These are phyloP conservation scores for Formicarius rufipectus DNA, from an alignment of 2,113 vertebrate genomes.

Conservation along the genomic window DNA sequence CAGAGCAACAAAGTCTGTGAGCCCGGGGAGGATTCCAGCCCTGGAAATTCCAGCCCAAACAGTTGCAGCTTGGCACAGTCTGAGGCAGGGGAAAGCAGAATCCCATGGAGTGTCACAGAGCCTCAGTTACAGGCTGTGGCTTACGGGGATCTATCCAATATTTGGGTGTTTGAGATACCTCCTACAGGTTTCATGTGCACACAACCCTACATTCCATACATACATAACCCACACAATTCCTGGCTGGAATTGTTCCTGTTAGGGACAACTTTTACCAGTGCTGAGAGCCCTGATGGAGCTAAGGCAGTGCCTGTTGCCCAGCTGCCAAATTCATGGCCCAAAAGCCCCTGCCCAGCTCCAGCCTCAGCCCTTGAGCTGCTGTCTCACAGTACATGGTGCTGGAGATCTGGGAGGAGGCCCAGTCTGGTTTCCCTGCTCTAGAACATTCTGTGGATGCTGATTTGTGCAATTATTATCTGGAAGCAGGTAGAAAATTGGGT, in stretches of 20 bases:
- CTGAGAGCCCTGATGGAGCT: neutral
- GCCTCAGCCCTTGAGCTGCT: neutral
- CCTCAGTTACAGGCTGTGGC: neutral
- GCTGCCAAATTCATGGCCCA: neutral
- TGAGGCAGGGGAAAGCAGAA: neutral
- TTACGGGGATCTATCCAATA: accelerated
- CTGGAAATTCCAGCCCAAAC: neutral
- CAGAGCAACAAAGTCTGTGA: neutral
- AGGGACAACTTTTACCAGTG: neutral
- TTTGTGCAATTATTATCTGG: slow-evolving; percentile 4
- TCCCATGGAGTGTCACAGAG: neutral
- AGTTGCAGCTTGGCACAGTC: neutral
- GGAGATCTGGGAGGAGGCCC: neutral
- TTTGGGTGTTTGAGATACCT: neutral
- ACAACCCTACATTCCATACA: accelerated
- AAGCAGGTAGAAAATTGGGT: slow-evolving; percentile 11
- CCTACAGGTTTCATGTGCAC: neutral
- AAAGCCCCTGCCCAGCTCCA: neutral
- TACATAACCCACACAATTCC: neutral
- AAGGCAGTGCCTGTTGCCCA: neutral
- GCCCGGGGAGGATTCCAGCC: neutral
- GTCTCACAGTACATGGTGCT: accelerated
- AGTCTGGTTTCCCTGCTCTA: accelerated
- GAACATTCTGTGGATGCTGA: neutral
- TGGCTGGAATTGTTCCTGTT: accelerated